Percentiles rank a stretch among this genome's conserved stretches.
Evolutionary conservation across 2,113 vertebrate species (phyloP).

Genomic region (Ophiodon elongatus): DNA sequence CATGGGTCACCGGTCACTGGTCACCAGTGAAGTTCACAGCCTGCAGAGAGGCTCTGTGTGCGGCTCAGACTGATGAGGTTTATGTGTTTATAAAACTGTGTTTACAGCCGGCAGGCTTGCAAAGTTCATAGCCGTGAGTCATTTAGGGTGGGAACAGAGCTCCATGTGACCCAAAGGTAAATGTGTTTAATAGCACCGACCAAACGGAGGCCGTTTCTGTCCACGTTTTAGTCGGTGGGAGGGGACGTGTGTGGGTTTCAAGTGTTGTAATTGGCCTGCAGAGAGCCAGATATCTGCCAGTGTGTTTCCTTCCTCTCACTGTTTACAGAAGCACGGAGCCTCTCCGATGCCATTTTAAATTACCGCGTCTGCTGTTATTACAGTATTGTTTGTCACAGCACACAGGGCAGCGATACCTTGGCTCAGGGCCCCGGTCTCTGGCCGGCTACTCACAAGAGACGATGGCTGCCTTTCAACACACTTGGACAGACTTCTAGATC

Average conservation of each 20-base stretch:
- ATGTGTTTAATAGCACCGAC: background rate
- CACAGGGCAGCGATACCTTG: constrained; percentile 38
- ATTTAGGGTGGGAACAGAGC: background rate
- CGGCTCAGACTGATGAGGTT: constrained; percentile 31
- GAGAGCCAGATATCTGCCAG: constrained; percentile 33
- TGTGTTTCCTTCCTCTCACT: constrained; percentile 43
- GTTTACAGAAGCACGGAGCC: constrained; percentile 47
- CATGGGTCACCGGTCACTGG: constrained; percentile 41
- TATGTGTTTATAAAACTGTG: constrained; percentile 39
- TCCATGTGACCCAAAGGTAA: constrained; percentile 11
- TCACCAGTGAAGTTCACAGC: background rate
- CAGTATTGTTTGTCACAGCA: constrained; percentile 62
- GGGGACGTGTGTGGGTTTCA: constrained; percentile 29
- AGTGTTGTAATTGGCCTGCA: constrained; percentile 36
- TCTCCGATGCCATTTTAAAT: constrained; percentile 55
- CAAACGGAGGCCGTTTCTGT: constrained; percentile 8
- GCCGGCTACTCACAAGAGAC: constrained; percentile 17
- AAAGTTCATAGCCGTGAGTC: constrained; percentile 48
- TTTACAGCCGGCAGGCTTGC: constrained; percentile 24
- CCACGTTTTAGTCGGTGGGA: constrained; percentile 16
- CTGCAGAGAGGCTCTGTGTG: constrained; percentile 1
- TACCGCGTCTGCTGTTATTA: constrained; percentile 44
- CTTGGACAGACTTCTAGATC: constrained; percentile 44
- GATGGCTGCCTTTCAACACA: constrained; percentile 45
- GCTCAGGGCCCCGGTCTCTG: constrained; percentile 39